Evolutionary conservation across 2,797 vertebrate species (phyloP).

Genomic region (Poeciliopsis infans): DNA sequence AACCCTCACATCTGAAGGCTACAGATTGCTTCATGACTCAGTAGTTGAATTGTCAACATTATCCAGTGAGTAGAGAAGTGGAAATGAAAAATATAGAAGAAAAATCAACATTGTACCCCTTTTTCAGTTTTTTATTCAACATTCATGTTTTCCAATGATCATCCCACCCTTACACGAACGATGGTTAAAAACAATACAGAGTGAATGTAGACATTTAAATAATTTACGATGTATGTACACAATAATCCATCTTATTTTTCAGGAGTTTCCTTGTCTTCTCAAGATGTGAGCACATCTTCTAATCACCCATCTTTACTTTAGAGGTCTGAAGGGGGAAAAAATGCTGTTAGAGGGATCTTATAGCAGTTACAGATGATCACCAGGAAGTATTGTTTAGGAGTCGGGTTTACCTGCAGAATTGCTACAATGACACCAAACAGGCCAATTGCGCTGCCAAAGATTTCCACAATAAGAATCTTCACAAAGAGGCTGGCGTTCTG

Average conservation of each 20-base stretch:
- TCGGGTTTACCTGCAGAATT: slow-evolving; percentile 90
- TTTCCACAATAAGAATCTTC: slow-evolving; percentile 99
- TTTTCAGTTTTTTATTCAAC: slow-evolving; percentile 12
- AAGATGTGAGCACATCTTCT: slow-evolving; percentile 54
- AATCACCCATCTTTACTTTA: slow-evolving; percentile 99
- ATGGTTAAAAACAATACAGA: slow-evolving; percentile 77
- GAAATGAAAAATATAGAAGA: not conserved
- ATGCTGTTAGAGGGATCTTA: not conserved
- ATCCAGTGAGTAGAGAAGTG: not conserved
- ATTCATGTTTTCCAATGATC: slow-evolving; percentile 9
- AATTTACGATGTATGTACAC: slow-evolving; percentile 93
- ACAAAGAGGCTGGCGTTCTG: slow-evolving; percentile 97
- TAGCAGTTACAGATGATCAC: not conserved
- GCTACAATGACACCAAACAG: slow-evolving; percentile 98
- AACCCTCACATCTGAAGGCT: not conserved
- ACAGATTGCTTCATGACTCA: not conserved
- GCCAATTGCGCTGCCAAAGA: slow-evolving; percentile 98
- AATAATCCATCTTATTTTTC: slow-evolving; percentile 79
- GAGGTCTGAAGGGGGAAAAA: slow-evolving; percentile 85
- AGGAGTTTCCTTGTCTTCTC: slow-evolving; percentile 67
- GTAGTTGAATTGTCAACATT: not conserved
- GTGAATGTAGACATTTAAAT: slow-evolving; percentile 89
- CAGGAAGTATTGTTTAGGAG: not conserved
- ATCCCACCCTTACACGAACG: slow-evolving; percentile 70
- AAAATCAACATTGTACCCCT: not conserved